A percentile compares a stretch with the other conserved stretches of the same genome.
phyloP scores from a whole-genome alignment of 2,888 invertebrate species.

The Morpho deidamia region DNA sequence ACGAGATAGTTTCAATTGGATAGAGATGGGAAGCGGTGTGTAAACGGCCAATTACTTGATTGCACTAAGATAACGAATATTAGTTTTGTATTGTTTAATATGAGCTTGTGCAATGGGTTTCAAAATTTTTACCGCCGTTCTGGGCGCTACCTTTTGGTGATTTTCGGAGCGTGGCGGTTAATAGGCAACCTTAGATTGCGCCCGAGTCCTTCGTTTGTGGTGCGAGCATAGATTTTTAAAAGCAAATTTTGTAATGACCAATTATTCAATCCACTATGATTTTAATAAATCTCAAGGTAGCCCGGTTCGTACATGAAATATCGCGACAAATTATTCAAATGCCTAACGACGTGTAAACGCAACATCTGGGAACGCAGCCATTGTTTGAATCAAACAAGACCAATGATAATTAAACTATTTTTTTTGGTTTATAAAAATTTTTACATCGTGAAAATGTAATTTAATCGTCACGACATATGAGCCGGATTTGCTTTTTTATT shows the following conservation, averaged over 20 bases:
- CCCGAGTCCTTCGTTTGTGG: slow-evolving; percentile 69
- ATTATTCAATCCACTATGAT: slow-evolving; percentile 36
- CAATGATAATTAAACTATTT: slow-evolving; percentile 43
- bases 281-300: slow-evolving; percentile 48
- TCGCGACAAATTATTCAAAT: slow-evolving; percentile 23
- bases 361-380: slow-evolving; percentile 42
- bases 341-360: slow-evolving; percentile 43
- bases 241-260: slow-evolving; percentile 57
- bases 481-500: slow-evolving; percentile 65
- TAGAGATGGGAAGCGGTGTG: slow-evolving; percentile 38
- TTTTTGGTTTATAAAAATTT: slow-evolving; percentile 12
- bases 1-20: slow-evolving; percentile 31
- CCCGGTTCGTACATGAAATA: slow-evolving; percentile 15
- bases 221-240: slow-evolving; percentile 70
- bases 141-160: slow-evolving; percentile 70
- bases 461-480: slow-evolving; percentile 45
- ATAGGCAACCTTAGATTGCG: slow-evolving; percentile 75
- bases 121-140: slow-evolving; percentile 73
- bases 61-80: slow-evolving; percentile 67
- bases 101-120: slow-evolving; percentile 71
- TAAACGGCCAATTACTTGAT: slow-evolving; percentile 72
- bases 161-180: slow-evolving; percentile 78
- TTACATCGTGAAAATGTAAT: slow-evolving; percentile 31
- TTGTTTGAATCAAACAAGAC: slow-evolving; percentile 48
- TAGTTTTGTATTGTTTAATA: slow-evolving; percentile 75